Evolutionary conservation across 2,797 vertebrate species (phyloP), one percentile per base, ranked within the genome.

Genomic region (Leptoclinus maculatus): DNA sequence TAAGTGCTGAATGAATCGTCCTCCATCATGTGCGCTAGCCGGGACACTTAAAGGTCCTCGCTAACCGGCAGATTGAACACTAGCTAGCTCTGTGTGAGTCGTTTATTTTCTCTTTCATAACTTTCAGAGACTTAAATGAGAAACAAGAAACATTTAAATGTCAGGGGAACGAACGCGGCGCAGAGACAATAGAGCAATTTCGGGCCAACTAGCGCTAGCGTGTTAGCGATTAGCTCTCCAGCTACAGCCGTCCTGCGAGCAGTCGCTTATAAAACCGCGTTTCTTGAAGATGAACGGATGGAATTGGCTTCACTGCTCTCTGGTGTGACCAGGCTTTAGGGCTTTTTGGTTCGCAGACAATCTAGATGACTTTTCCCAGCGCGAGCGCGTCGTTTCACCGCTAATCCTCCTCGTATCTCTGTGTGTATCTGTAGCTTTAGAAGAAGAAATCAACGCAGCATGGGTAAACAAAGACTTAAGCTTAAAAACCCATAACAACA

Each of bases 401-500:
- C 80, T 71, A 23, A 79, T 0, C 58, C 76, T 29, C 45, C 1
- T 16, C 7, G 23, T 58, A 16, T 66, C 36, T 67, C 49, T 58
- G 78, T 82, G 86, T 77, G 84, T 45, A 77, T 83, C 79, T 79
- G 83, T 17, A 25, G 68, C 79, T 80, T 78, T 21, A 39, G 25
- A 34, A 67, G 81, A 57, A 66, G 73, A 80, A 83, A 89, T 79
- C 17, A 73, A 76, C 23, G 79, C 78, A 58, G 38, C 16, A 67
- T 66, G 79, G 79, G 27, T 32, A 76, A 78, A 5, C 83, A 64
- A 71, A 84, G 74, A 75, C 74, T 65, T 75, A 0, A 75, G 72
- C 75, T 63, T 23, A 64, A 85, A 54, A 58, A 87, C 80, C 69
- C 71, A 73, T 45, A 66, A 83, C 57, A 74, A 87, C 75, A 87